phyloP scores from a whole-genome alignment of 2,888 invertebrate genomes.

The Marronus borbonicus region DNA sequence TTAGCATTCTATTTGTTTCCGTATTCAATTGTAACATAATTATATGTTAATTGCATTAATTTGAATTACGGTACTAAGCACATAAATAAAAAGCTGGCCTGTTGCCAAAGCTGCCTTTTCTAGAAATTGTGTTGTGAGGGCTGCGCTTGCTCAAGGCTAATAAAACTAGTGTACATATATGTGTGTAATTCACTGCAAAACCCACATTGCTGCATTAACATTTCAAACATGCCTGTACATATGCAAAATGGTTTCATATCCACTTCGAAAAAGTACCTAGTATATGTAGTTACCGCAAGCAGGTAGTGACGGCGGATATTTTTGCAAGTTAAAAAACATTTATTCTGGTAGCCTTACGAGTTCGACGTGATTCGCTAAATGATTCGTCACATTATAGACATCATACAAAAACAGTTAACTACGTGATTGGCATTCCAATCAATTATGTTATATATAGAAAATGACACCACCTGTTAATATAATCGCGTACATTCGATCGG shows the following conservation, averaged over 20 bases:
- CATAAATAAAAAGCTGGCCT: too few species aligned
- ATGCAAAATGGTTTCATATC: background rate
- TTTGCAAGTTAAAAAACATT: conserved; percentile 15
- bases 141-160: too few species aligned
- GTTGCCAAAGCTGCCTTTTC: too few species aligned
- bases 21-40: too few species aligned
- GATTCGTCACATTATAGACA: conserved; percentile 21
- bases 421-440: conserved; percentile 16
- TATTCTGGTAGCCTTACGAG: conserved; percentile 22
- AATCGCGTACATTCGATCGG: background rate
- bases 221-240: background rate
- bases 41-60: too few species aligned
- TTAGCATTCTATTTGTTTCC: too few species aligned
- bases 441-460: conserved; percentile 1
- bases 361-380: conserved; percentile 27
- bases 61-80: too few species aligned
- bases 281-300: background rate
- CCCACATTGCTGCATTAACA: background rate
- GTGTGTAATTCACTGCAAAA: background rate
- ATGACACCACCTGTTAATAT: background rate
- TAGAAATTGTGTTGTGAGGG: too few species aligned
- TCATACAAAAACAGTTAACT: conserved; percentile 37
- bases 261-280: background rate
- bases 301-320: background rate
- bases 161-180: background rate